These are phyloP conservation scores for Micrastur ruficollis DNA, from an alignment of 2,797 vertebrate genomes.

Conservation along the genomic window DNA sequence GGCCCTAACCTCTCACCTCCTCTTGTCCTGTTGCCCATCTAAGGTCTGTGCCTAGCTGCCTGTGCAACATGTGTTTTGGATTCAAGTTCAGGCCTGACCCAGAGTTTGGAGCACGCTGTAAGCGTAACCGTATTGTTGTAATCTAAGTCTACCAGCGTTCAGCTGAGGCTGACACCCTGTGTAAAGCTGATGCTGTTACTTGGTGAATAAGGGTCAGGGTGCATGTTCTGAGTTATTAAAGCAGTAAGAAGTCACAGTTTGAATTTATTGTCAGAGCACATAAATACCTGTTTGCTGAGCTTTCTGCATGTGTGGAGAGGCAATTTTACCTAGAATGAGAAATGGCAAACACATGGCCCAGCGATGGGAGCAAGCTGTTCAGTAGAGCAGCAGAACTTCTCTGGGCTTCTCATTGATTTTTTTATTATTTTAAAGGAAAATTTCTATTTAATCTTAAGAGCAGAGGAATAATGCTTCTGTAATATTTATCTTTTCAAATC, in stretches of 20 bases:
- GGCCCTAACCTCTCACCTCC: not conserved
- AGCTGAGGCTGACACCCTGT: fast-evolving
- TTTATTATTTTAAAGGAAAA: not conserved
- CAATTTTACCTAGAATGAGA: not conserved
- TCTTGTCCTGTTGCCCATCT: not conserved
- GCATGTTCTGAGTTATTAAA: not conserved
- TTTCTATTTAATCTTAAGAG: not conserved
- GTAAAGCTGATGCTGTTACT: not conserved
- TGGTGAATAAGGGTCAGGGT: not conserved
- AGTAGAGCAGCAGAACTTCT: not conserved
- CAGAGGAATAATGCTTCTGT: not conserved
- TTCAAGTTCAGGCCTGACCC: not conserved
- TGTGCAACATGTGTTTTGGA: not conserved
- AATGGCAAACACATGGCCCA: not conserved
- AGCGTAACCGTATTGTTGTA: not conserved
- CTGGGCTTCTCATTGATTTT: not conserved
- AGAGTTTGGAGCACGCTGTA: not conserved
- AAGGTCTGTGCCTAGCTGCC: not conserved
- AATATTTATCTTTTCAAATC: not conserved
- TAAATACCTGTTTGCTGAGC: not conserved
- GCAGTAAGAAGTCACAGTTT: not conserved
- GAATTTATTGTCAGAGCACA: not conserved
- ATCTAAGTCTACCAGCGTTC: not conserved
- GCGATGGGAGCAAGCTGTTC: not conserved
- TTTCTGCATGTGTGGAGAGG: not conserved